Base-by-base conservation (phyloP, 2,888 invertebrate species). In the Ariolimax columbianus region DNA sequence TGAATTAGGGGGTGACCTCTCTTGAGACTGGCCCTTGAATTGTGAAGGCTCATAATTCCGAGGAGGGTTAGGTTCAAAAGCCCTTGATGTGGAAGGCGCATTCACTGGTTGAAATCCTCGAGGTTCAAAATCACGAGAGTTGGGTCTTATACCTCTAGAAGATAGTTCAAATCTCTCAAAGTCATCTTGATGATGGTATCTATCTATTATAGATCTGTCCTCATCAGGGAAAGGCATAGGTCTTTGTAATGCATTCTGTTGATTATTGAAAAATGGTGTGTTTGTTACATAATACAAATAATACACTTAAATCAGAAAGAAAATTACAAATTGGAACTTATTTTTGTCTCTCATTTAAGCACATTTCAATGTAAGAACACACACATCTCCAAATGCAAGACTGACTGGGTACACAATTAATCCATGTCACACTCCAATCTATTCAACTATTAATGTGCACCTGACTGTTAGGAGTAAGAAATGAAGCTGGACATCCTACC, bases 221-320 rank as follows among this genome's bases (percentile, higher is more conserved):
- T 87, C 85, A 23, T 84, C 79, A 23, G 86, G 86, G 83, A 87
- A 87, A 1, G 85, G 86, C 36, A 79, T 38, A 19, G 72, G 38
- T 23, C 84, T 66, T 9, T 40, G 66, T 26, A 38, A 38, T 30
- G 43, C 4, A 51, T 36, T 73, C 73, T 73, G 82, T 23, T 17
- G 33, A 66, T 66, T 47, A n/a, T 63, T n/a, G n/a, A 63, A 63
- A 11, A 2, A 68, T 68, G 17, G n/a, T n/a, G n/a, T n/a, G n/a
- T n/a, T n/a, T n/a, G n/a, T n/a, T n/a, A n/a, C n/a, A n/a, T n/a
- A n/a, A n/a, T n/a, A n/a, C n/a, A n/a, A n/a, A n/a, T n/a, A n/a
- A n/a, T n/a, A n/a, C n/a, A n/a, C n/a, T n/a, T n/a, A n/a, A n/a
- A n/a, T n/a, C n/a, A n/a, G n/a, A n/a, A n/a, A n/a, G n/a, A n/a